A percentile compares a stretch with the other conserved stretches of the same genome.
Conservation (phyloP, 2,113 vertebrate genomes). For the Nothoprocta perdicaria region DNA sequence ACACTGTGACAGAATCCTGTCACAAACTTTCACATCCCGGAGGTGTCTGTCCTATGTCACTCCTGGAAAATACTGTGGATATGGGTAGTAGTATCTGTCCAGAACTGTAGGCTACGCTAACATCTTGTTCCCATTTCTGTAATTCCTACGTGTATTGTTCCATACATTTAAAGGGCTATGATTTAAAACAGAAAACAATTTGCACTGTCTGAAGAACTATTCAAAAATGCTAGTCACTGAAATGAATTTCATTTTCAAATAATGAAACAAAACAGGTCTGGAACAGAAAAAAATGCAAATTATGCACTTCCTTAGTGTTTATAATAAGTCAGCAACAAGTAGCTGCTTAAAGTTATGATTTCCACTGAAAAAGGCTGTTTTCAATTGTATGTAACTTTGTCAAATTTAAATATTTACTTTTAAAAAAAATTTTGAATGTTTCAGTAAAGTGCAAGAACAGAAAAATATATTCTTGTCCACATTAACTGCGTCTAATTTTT, state of each 20-base stretch:
- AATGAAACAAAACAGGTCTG: neutral
- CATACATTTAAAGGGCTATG: neutral
- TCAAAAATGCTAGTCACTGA: neutral
- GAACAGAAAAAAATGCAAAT: neutral
- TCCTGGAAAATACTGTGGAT: neutral
- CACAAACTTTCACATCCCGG: accelerated
- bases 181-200: constrained; percentile 7
- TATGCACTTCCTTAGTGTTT: neutral
- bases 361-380: neutral
- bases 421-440: neutral
- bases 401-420: neutral
- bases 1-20: neutral
- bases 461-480: neutral
- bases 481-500: neutral
- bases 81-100: neutral
- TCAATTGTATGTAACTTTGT: neutral
- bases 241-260: neutral
- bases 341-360: neutral
- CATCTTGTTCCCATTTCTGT: neutral
- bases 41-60: neutral
- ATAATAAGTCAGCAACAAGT: neutral
- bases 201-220: neutral
- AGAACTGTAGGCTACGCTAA: neutral
- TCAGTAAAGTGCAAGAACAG: neutral
- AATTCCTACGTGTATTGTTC: neutral